Evolutionary conservation across 1,140 invertebrate species (phyloP).

Genomic region (Tetraneura akinire): DNA sequence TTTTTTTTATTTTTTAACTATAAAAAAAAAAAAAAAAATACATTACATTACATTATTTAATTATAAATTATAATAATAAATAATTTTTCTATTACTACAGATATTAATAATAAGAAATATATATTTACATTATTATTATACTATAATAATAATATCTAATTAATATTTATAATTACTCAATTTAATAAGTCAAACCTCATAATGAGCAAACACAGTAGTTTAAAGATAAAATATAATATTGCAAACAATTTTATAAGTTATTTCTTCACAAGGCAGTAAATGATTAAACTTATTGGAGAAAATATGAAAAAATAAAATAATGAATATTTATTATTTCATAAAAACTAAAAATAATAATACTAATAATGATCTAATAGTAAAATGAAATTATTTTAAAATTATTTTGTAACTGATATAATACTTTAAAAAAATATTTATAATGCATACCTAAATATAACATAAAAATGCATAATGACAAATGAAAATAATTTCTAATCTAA

Average conservation of each 20-base stretch:
- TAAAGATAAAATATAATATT: not conserved
- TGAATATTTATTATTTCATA: not conserved
- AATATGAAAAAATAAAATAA: not conserved
- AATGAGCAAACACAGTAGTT: conserved; percentile 5
- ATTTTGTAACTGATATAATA: too few relatives aligned
- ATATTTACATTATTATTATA: too few relatives aligned
- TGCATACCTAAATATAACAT: too few relatives aligned
- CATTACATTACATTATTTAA: too few relatives aligned
- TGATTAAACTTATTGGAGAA: not conserved
- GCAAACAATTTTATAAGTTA: not conserved
- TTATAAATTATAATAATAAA: not conserved
- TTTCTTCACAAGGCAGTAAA: conserved; percentile 4
- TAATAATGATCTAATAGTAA: too few relatives aligned
- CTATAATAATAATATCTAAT: too few relatives aligned
- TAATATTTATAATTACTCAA: not conserved
- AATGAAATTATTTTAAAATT: too few relatives aligned
- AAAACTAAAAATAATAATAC: too few relatives aligned
- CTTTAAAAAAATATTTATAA: too few relatives aligned
- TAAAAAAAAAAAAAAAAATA: not conserved
- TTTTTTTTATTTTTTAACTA: not conserved
- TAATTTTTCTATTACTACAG: not conserved
- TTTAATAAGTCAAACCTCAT: conserved; percentile 18
- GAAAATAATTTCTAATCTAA: too few relatives aligned
- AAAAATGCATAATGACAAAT: too few relatives aligned
- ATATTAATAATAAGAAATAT: too few relatives aligned